Evolutionary conservation across 1,140 invertebrate genomes (phyloP).

Genomic region (Drosophila neocordata): DNA sequence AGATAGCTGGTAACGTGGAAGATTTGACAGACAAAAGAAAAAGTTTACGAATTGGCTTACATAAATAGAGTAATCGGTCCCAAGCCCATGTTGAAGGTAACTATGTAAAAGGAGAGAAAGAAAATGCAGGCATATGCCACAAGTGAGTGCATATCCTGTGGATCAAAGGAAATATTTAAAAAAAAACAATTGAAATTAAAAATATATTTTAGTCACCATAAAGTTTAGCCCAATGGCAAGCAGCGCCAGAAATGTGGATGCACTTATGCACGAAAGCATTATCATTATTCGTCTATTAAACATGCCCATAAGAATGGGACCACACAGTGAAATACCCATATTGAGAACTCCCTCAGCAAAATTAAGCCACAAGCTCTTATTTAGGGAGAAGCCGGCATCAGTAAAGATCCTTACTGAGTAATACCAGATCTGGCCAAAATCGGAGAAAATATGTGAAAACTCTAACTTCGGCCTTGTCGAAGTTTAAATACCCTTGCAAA

Average conservation of each 20-base stretch:
- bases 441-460: too few species aligned
- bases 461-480: too few species aligned
- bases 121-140: slow-evolving; percentile 86
- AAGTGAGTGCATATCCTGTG: slow-evolving; percentile 83
- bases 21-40: too few species aligned
- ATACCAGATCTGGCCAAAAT: slow-evolving; percentile 86
- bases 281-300: slow-evolving; percentile 84
- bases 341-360: slow-evolving; percentile 87
- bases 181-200: neutral
- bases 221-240: slow-evolving; percentile 83
- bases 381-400: slow-evolving; percentile 84
- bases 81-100: slow-evolving; percentile 90
- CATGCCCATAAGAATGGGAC: slow-evolving; percentile 84
- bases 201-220: slow-evolving; percentile 81
- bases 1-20: too few species aligned
- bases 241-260: slow-evolving; percentile 83
- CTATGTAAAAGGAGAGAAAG: slow-evolving; percentile 87
- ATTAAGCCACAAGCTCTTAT: slow-evolving; percentile 85
- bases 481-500: too few species aligned
- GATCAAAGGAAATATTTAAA: neutral
- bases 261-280: slow-evolving; percentile 83
- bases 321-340: slow-evolving; percentile 85
- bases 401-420: slow-evolving; percentile 88
- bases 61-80: slow-evolving; percentile 93
- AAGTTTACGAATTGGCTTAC: too few species aligned